Evolutionary conservation across 2,888 invertebrate genomes (phyloP), one percentile per base, ranked within the genome.

Genomic region (Epinotia nisella): DNA sequence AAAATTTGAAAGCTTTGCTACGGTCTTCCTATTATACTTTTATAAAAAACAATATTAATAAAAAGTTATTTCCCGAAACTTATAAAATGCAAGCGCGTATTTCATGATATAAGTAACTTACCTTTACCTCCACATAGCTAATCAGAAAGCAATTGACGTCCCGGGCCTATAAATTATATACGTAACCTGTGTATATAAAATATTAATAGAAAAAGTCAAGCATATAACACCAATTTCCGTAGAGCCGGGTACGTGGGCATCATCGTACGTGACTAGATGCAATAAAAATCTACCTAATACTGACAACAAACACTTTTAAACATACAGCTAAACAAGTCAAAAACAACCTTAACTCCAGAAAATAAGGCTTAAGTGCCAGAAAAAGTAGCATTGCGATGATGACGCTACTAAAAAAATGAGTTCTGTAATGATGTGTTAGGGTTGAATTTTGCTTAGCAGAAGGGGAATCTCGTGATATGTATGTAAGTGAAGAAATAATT

Each of bases 181-280:
- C n/a, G n/a, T n/a, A 62, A 45, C 21, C 45, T 21, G n/a, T 68
- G 49, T 49, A 9, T 49, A 56, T 41, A 64, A 66, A 56, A 24
- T 66, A 66, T 66, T 66, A 66, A 67, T 67, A 67, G 58, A 67
- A 67, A 60, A 67, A 67, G 29, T 59, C 58, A 29, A 58, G 56
- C 39, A 67, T 67, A 29, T 67, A 49, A 67, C 45, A 19, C 49
- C 58, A 67, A 67, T 67, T 67, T 67, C 58, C 56, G 58, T 19
- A 7, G 45, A 67, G 41, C 56, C 17, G 24, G 3, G 67, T 15
- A 49, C 58, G 58, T 59, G 67, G 56, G 67, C 67, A 67, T 67
- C 67, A 58, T 67, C 13, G 67, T 58, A 67, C 67, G 67, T 67
- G 67, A 67, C 67, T 59, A 67, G 67, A 59, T 59, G 67, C 67